These are phyloP conservation scores for Nebria ingens DNA, from an alignment of 1,140 invertebrate genomes.

Conservation along the genomic window DNA sequence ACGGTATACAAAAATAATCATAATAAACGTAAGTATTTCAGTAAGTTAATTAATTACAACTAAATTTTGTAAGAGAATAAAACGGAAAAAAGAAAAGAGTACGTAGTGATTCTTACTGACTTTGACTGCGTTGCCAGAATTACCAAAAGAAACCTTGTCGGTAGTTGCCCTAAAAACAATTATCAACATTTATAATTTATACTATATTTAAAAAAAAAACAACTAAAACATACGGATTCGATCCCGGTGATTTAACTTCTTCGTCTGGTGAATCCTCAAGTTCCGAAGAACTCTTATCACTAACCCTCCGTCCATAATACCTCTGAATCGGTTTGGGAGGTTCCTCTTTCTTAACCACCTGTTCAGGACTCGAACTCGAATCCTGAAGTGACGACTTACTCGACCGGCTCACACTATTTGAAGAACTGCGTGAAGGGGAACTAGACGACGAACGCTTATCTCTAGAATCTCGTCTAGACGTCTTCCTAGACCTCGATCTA, in stretches of 20 bases:
- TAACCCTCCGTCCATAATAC: constrained; percentile 57
- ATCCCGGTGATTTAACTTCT: constrained; percentile 18
- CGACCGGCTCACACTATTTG: constrained; percentile 6
- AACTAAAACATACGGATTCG: constrained; percentile 19
- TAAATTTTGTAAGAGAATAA: too few species aligned
- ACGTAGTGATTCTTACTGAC: constrained; percentile 85
- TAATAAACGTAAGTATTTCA: too few species aligned
- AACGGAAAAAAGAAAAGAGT: constrained; percentile 20
- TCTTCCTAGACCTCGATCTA: constrained; percentile 30
- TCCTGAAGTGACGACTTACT: constrained; percentile 14
- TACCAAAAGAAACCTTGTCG: constrained; percentile 33
- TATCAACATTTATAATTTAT: background rate
- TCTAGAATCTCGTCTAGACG: constrained; percentile 20
- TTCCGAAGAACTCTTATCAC: constrained; percentile 38
- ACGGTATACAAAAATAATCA: constrained; percentile 1
- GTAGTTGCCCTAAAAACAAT: constrained; percentile 12
- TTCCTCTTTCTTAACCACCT: constrained; percentile 19
- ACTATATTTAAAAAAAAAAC: constrained; percentile 11
- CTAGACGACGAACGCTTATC: constrained; percentile 18
- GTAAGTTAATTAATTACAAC: too few species aligned
- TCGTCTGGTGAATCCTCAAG: constrained; percentile 26
- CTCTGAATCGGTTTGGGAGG: constrained; percentile 37
- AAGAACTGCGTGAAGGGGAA: constrained; percentile 9
- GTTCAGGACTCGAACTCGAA: constrained; percentile 31
- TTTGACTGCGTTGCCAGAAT: constrained; percentile 76